A percentile compares a stretch with the other conserved stretches of the same genome.
These are phyloP conservation scores for Parnassius mnemosyne DNA, from an alignment of 2,888 invertebrate genomes.

Conservation along the genomic window DNA sequence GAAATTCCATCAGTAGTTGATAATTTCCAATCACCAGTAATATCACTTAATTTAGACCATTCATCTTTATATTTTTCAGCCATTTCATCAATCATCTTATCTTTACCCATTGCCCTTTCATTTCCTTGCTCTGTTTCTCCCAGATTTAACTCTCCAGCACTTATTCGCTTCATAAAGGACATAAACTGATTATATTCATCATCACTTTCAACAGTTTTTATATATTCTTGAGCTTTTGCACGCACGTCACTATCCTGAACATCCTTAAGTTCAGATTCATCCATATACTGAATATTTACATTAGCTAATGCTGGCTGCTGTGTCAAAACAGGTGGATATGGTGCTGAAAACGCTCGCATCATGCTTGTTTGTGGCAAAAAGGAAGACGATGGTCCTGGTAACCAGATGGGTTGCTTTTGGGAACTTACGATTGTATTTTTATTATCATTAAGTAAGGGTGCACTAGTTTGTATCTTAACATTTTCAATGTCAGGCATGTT, in stretches of 20 bases:
- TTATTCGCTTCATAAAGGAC: conserved; percentile 90
- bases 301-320: conserved; percentile 44
- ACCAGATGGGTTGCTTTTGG: conserved; percentile 49
- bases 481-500: conserved; percentile 89
- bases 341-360: conserved; percentile 47
- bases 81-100: conserved; percentile 71
- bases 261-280: conserved; percentile 53
- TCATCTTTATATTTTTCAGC: conserved; percentile 85
- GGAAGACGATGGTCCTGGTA: conserved; percentile 54
- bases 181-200: conserved; percentile 90
- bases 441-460: conserved; percentile 61
- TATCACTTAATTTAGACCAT: conserved; percentile 88
- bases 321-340: conserved; percentile 43
- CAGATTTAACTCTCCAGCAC: conserved; percentile 83
- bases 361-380: conserved; percentile 50
- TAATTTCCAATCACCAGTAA: conserved; percentile 84
- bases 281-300: conserved; percentile 66
- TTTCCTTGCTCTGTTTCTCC: conserved; percentile 67
- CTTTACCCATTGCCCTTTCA: conserved; percentile 61
- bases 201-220: conserved; percentile 78
- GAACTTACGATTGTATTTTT: conserved; percentile 40
- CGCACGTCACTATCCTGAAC: conserved; percentile 64
- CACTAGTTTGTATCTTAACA: conserved; percentile 34
- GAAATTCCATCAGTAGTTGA: conserved; percentile 67
- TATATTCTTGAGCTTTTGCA: conserved; percentile 80